Evolutionary conservation across 1,140 invertebrate genomes (phyloP), one percentile per base, ranked within the genome.

Genomic region (Antheraea mylitta): DNA sequence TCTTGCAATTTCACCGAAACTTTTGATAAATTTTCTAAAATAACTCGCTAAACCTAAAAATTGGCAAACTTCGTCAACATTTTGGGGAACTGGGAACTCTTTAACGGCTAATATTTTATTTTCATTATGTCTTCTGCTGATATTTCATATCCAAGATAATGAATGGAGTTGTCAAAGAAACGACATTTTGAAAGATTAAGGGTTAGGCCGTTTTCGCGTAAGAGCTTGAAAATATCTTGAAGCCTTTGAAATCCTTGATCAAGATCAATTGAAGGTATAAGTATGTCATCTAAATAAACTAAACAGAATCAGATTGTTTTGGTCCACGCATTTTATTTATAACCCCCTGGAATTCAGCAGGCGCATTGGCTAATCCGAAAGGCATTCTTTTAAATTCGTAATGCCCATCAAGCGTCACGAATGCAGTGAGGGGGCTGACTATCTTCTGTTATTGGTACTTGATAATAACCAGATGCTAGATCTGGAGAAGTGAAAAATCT

Each of bases 111-210:
- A 11, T 11, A 69, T 66, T 64, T 78, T 78, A 0, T 1, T 13
- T 22, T 67, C 30, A 13, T 76, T 77, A 3, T 85, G 82, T 61
- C 68, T 3, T 36, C 60, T 0, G 37, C 30, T 18, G 48, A 64
- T 18, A 76, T 77, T 36, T 79, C 66, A 68, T 78, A 76, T 18
- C 81, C 80, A 7, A 83, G 58, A 73, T 81, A 85, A 45, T 70
- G 38, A 18, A 76, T 70, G 7, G 53, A 19, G 10, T 60, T 58
- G 36, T 74, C 63, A 9, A 80, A 59, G 36, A 77, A 77, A 36
- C 48, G 9, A 64, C 80, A 82, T 70, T 84, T 84, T 42, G 58
- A 37, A 10, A 74, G 53, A 61, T 81, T 79, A 30, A 83, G 30
- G 7, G 65, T 81, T 5, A 83, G 65, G 58, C 69, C 61, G 11